phyloP scores from a whole-genome alignment of 2,888 invertebrate species.

The Sclerodermus sp. region DNA sequence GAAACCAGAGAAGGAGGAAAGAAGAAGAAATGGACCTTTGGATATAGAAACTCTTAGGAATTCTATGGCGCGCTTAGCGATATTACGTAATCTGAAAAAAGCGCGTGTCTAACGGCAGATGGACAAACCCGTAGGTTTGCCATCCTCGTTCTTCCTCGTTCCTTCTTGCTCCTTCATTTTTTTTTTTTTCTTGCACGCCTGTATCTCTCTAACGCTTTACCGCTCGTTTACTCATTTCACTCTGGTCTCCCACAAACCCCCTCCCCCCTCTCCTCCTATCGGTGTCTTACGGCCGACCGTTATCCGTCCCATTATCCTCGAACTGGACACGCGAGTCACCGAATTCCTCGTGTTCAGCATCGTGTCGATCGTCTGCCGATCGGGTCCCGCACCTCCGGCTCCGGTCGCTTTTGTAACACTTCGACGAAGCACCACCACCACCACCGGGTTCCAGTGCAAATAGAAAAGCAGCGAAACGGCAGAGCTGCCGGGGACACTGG shows the following conservation, averaged over 20 bases:
- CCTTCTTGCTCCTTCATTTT: conserved; percentile 7
- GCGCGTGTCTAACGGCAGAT: not conserved
- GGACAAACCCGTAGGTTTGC: conserved; percentile 5
- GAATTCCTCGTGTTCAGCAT: conserved; percentile 12
- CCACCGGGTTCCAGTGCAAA: no score
- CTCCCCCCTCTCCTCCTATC: not conserved
- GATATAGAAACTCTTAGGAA: no score
- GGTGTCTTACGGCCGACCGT: conserved; percentile 2
- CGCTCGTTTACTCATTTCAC: not conserved
- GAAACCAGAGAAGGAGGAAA: no score
- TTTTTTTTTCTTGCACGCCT: no score
- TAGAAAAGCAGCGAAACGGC: no score
- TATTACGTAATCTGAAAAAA: no score
- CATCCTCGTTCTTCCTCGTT: not conserved
- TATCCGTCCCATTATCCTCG: conserved; percentile 15
- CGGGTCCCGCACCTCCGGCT: not conserved
- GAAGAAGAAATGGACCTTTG: no score
- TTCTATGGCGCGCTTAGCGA: no score
- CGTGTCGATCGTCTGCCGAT: conserved; percentile 2
- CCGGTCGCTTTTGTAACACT: not conserved
- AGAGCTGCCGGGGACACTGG: no score
- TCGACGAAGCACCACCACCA: no score
- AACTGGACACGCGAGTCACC: conserved; percentile 20
- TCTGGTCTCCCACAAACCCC: not conserved
- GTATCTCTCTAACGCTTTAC: no score